A percentile compares a stretch with the other conserved stretches of the same genome.
Conservation (phyloP, 2,797 vertebrate genomes). For the Neostethus bicornis region DNA sequence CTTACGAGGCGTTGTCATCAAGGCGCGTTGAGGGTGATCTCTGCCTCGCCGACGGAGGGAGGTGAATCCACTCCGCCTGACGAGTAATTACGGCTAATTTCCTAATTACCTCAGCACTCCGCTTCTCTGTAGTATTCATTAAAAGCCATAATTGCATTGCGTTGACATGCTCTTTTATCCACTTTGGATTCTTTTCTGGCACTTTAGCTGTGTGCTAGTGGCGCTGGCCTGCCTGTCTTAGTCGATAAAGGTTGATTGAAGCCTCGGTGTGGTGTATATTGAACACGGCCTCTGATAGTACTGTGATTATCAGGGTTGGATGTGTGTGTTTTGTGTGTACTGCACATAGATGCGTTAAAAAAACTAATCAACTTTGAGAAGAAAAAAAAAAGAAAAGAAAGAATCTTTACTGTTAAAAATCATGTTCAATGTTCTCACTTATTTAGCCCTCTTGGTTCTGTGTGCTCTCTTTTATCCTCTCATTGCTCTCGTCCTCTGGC, state of each 20-base stretch:
- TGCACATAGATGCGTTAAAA: background rate
- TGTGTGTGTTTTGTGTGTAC: conserved; percentile 32
- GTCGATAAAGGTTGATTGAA: conserved; percentile 74
- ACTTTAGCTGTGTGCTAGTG: conserved; percentile 47
- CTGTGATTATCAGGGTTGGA: conserved; percentile 35
- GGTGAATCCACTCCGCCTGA: conserved; percentile 69
- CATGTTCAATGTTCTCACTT: conserved; percentile 5
- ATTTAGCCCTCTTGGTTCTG: background rate
- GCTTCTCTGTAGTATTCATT: conserved; percentile 77
- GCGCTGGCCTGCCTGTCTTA: conserved; percentile 60
- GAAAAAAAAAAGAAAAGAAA: background rate
- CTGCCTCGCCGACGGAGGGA: conserved; percentile 55
- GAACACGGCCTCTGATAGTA: conserved; percentile 51
- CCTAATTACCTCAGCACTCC: conserved; percentile 73
- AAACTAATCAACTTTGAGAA: background rate
- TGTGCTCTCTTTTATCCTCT: conserved; percentile 2
- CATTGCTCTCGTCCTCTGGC: conserved; percentile 23
- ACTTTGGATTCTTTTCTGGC: conserved; percentile 61
- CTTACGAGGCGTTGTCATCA: conserved; percentile 68
- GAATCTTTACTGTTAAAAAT: background rate
- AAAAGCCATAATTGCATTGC: conserved; percentile 79
- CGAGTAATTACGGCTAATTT: conserved; percentile 79
- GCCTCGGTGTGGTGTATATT: conserved; percentile 46
- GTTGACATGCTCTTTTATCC: conserved; percentile 76
- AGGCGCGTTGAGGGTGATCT: conserved; percentile 55